phyloP scores from a whole-genome alignment of 2,888 invertebrate genomes.

The Troilus luridus region DNA sequence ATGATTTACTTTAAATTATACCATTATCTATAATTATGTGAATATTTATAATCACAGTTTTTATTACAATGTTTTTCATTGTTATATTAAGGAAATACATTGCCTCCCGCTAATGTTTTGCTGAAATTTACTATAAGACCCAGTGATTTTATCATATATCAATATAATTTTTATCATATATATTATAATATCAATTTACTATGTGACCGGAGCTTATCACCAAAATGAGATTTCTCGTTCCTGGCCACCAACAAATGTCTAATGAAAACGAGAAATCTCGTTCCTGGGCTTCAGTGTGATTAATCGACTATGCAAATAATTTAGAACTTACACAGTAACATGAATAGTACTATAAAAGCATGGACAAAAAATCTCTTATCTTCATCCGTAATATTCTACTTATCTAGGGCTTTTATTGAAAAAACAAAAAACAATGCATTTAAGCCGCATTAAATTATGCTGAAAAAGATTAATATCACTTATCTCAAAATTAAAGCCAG shows the following conservation, averaged over 20 bases:
- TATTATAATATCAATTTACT: no score
- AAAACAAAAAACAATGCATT: neutral
- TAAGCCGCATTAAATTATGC: neutral
- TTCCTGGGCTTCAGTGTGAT: no score
- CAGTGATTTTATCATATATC: no score
- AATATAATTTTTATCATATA: no score
- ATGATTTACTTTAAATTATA: slow-evolving; percentile 71
- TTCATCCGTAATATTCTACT: neutral
- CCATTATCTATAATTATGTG: neutral
- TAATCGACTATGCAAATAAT: no score
- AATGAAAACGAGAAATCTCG: no score
- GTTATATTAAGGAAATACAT: slow-evolving; percentile 78
- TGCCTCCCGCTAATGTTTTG: no score
- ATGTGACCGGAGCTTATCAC: no score
- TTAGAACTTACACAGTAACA: neutral
- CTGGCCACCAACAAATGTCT: no score
- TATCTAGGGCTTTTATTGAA: neutral
- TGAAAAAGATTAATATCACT: neutral
- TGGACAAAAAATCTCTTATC: neutral
- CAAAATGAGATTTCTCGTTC: no score
- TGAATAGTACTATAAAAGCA: neutral
- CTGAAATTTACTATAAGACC: no score
- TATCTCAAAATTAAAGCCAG: neutral
- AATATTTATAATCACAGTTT: neutral
- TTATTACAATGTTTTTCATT: neutral